phyloP scores from a whole-genome alignment of 2,888 invertebrate genomes.

The Nomada fabriciana region DNA sequence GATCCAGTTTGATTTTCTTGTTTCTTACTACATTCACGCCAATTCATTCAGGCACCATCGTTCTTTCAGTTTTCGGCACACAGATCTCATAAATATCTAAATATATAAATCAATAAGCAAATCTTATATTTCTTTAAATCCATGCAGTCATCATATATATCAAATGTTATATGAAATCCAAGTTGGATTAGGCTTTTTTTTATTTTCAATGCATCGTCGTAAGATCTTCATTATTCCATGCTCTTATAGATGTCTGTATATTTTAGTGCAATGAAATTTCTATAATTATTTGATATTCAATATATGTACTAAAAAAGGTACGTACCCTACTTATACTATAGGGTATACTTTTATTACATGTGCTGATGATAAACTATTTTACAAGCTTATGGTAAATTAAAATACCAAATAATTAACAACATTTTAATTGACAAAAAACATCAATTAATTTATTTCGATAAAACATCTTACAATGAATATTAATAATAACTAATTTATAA shows the following conservation, averaged over 20 bases:
- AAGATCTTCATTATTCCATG: background rate
- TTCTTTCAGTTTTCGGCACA: slow-evolving; percentile 55
- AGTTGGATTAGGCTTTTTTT: slow-evolving; percentile 10
- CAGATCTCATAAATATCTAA: slow-evolving; percentile 70
- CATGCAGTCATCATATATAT: slow-evolving; percentile 3
- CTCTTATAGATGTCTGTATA: slow-evolving; percentile 3
- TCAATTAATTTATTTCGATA: slow-evolving; percentile 77
- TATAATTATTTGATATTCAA: background rate
- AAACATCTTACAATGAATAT: slow-evolving; percentile 77
- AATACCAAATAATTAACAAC: slow-evolving; percentile 68
- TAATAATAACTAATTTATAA: slow-evolving; percentile 72
- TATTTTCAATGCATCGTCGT: background rate
- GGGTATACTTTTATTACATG: slow-evolving; percentile 14
- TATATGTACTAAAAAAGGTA: slow-evolving; percentile 1
- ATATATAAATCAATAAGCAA: slow-evolving; percentile 28
- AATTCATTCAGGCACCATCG: slow-evolving; percentile 58
- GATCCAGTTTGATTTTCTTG: slow-evolving; percentile 42
- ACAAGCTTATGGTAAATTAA: slow-evolving; percentile 52
- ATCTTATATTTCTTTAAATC: slow-evolving; percentile 7
- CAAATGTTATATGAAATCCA: background rate
- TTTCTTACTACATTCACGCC: slow-evolving; percentile 45
- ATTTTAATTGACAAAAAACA: slow-evolving; percentile 76
- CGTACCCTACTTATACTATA: background rate
- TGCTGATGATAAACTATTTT: slow-evolving; percentile 23
- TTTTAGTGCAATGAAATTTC: background rate